Evolutionary conservation across 2,113 vertebrate genomes (phyloP).

Genomic region (Otolemur garnettii): DNA sequence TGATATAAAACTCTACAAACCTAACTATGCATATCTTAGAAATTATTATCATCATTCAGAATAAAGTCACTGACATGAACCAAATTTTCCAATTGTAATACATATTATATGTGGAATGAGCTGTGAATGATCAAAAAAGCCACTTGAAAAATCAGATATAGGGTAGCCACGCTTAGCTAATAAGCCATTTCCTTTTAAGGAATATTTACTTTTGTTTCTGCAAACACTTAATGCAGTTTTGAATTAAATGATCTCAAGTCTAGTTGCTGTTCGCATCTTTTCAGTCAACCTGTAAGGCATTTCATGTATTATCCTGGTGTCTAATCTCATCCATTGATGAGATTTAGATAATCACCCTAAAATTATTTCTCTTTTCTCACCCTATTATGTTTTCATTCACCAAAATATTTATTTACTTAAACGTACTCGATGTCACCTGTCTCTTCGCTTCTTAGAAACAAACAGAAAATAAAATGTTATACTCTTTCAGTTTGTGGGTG

Average conservation of each 20-base stretch:
- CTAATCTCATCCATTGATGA: neutral
- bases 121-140: neutral
- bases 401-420: neutral
- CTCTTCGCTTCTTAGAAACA: constrained; percentile 14
- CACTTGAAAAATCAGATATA: neutral
- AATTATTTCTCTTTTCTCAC: neutral
- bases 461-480: neutral
- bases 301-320: neutral
- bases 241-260: neutral
- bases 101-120: neutral
- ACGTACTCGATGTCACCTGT: neutral
- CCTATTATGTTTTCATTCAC: neutral
- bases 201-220: neutral
- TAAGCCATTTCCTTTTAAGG: neutral
- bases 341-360: neutral
- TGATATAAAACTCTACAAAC: neutral
- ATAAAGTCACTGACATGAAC: constrained; percentile 1
- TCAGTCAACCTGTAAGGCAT: neutral
- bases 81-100: neutral
- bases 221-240: neutral
- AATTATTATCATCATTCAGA: neutral
- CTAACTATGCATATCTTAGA: neutral
- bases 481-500: neutral
- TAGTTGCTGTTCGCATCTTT: neutral
- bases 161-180: neutral